Conservation (phyloP, 2,113 vertebrate species). For the Cyphomyrus discorhynchus region DNA sequence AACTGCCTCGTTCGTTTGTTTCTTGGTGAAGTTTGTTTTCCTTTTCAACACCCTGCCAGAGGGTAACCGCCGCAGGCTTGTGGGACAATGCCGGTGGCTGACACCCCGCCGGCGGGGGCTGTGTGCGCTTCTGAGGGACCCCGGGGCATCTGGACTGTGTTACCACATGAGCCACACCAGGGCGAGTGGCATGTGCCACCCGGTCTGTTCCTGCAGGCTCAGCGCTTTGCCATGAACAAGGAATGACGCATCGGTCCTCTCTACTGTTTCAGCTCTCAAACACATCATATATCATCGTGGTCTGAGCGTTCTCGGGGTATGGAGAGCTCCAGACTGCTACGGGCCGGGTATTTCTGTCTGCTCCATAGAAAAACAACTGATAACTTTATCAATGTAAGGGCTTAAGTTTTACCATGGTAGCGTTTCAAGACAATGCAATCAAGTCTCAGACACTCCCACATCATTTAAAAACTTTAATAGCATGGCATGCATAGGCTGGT, state of each 20-base stretch:
- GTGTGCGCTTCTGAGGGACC: slow-evolving; percentile 32
- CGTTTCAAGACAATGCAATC: not conserved
- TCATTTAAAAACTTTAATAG: not conserved
- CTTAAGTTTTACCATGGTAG: not conserved
- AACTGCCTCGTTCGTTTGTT: slow-evolving; percentile 33
- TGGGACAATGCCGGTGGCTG: slow-evolving; percentile 22
- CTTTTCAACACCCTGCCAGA: slow-evolving; percentile 26
- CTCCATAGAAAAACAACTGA: not conserved
- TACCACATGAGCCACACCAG: slow-evolving; percentile 30
- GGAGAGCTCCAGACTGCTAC: not conserved
- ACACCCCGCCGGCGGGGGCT: slow-evolving; percentile 19
- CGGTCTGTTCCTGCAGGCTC: no score
- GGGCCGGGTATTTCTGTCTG: not conserved
- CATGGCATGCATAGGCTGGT: not conserved
- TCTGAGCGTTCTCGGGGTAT: not conserved
- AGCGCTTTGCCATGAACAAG: slow-evolving; percentile 49
- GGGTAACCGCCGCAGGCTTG: slow-evolving; percentile 20
- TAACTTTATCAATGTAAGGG: not conserved
- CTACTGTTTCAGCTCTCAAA: slow-evolving; percentile 60
- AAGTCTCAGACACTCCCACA: not conserved
- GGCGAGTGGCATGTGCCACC: slow-evolving; percentile 55
- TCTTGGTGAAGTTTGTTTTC: slow-evolving; percentile 28
- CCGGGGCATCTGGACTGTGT: slow-evolving; percentile 34
- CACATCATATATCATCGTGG: slow-evolving; percentile 29
- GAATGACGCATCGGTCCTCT: slow-evolving; percentile 56